Evolutionary conservation across 2,888 invertebrate genomes (phyloP).

Genomic region (Protula sp.): DNA sequence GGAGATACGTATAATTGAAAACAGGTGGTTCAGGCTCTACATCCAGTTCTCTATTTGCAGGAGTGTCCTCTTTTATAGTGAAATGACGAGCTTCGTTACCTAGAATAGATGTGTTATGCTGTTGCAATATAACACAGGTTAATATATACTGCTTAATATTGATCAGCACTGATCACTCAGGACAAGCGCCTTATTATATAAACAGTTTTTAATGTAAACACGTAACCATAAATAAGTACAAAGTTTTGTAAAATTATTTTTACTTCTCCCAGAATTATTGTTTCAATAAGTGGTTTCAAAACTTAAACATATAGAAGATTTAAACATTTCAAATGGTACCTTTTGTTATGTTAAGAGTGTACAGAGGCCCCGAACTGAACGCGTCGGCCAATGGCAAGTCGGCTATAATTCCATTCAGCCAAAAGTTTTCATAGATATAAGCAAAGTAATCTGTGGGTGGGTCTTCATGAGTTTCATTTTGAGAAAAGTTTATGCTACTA

Average conservation of each 20-base stretch:
- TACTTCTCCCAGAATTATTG: too few species aligned
- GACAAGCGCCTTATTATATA: too few species aligned
- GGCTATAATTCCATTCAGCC: slow-evolving; percentile 31
- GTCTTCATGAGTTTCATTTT: slow-evolving; percentile 18
- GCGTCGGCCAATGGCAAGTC: slow-evolving; percentile 31
- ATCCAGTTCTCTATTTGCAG: neutral
- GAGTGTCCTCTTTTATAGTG: slow-evolving; percentile 12
- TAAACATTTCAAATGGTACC: too few species aligned
- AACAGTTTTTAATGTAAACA: too few species aligned
- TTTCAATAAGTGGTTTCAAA: too few species aligned
- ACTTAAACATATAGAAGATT: too few species aligned
- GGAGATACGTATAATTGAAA: slow-evolving; percentile 25
- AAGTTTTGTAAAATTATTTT: too few species aligned
- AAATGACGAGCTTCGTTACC: slow-evolving; percentile 37
- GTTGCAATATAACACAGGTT: too few species aligned
- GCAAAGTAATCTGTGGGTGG: slow-evolving; percentile 31
- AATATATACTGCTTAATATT: too few species aligned
- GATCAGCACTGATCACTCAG: too few species aligned
- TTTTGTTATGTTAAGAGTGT: slow-evolving; percentile 19
- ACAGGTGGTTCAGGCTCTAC: neutral
- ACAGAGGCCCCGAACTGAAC: slow-evolving; percentile 33
- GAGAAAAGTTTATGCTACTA: slow-evolving; percentile 18
- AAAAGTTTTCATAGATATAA: slow-evolving; percentile 32
- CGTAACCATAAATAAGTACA: too few species aligned
- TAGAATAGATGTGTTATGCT: too few species aligned